Conservation (phyloP, 92 coral and sea anemone species). For the Bergia puertoricense region DNA sequence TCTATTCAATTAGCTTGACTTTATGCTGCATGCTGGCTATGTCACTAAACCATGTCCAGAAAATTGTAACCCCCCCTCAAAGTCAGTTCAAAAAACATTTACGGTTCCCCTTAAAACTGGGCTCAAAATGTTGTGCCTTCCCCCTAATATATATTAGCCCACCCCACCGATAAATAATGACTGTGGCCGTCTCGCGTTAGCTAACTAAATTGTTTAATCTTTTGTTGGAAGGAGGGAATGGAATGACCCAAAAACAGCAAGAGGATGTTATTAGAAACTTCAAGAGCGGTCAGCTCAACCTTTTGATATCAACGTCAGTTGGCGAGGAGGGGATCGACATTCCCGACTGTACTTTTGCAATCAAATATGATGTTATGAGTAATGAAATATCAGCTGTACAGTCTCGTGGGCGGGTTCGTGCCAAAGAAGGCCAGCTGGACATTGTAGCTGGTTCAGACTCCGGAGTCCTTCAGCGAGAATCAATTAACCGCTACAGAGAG, state of each 20-base stretch:
- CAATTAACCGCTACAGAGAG: constrained; percentile 68
- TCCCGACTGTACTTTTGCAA: constrained; percentile 79
- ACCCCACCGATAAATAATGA: no score
- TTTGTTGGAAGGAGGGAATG: constrained; percentile 59
- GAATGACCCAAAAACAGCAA: constrained; percentile 81
- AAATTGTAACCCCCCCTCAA: no score
- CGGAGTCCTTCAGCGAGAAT: constrained; percentile 75
- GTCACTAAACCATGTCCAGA: no score
- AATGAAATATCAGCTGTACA: constrained; percentile 87
- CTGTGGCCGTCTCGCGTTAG: not conserved
- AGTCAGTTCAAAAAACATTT: no score
- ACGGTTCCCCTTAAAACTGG: no score
- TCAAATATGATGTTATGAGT: constrained; percentile 77
- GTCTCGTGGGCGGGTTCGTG: constrained; percentile 94
- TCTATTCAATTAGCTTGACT: no score
- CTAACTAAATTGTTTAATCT: not conserved
- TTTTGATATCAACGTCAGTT: constrained; percentile 82
- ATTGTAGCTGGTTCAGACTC: constrained; percentile 65
- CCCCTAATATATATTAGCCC: no score
- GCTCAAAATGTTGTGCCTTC: no score
- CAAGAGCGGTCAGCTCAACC: constrained; percentile 70
- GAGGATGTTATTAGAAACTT: constrained; percentile 77
- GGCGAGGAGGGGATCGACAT: constrained; percentile 93
- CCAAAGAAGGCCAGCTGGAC: constrained; percentile 66
- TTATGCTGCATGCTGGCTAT: no score